Conservation (phyloP, 2,113 vertebrate genomes). For the Poecile atricapillus region DNA sequence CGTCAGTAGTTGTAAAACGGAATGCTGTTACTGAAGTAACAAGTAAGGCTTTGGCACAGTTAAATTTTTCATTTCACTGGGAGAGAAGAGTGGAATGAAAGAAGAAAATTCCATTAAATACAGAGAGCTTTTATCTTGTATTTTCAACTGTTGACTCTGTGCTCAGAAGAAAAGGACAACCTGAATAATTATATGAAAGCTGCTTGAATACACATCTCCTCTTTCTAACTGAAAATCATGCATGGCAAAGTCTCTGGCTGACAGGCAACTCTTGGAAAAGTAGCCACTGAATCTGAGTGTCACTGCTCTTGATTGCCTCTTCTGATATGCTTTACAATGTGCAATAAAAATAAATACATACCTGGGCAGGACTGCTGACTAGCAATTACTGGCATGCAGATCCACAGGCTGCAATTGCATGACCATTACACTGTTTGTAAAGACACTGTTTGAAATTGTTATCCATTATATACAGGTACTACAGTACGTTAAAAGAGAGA, state of each 20-base stretch:
- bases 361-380: background rate
- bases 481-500: background rate
- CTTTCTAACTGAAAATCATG: background rate
- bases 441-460: background rate
- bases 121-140: background rate
- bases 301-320: background rate
- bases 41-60: background rate
- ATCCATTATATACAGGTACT: background rate
- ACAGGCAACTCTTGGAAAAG: background rate
- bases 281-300: background rate
- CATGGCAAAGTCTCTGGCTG: background rate
- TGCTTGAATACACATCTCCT: background rate
- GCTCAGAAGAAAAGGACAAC: constrained; percentile 7
- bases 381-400: background rate
- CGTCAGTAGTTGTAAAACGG: background rate
- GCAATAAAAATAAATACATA: background rate
- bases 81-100: background rate
- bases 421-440: background rate
- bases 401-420: background rate
- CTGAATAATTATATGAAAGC: background rate
- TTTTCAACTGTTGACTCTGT: constrained; percentile 5
- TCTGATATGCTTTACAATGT: background rate
- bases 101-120: background rate
- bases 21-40: background rate
- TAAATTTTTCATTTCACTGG: background rate